phyloP scores from a whole-genome alignment of 2,888 invertebrate species.

The Zeuzera pyrina region DNA sequence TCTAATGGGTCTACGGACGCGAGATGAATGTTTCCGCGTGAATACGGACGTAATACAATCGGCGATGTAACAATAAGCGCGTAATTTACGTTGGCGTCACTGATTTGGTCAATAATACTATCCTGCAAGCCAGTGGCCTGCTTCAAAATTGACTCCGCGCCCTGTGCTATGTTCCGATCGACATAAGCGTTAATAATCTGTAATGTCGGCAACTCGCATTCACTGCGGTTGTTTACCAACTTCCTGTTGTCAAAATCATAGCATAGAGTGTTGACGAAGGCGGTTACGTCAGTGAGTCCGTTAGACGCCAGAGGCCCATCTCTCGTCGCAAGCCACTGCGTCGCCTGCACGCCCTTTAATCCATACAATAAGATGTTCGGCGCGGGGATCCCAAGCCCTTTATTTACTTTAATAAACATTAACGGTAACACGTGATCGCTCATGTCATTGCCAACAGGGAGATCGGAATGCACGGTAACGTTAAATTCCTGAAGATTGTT shows the following conservation, averaged over 20 bases:
- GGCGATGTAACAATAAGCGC: constrained; percentile 29
- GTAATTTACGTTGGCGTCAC: constrained; percentile 21
- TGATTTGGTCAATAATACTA: constrained; percentile 25
- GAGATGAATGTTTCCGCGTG: constrained; percentile 34
- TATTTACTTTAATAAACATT: constrained; percentile 26
- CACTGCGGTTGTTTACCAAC: constrained; percentile 21
- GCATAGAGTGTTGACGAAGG: constrained; percentile 36
- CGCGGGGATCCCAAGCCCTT: constrained; percentile 5
- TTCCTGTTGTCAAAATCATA: constrained; percentile 25
- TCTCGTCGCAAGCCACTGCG: constrained; percentile 18
- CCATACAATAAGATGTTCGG: constrained; percentile 11
- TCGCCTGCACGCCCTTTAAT: constrained; percentile 10
- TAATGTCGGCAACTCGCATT: constrained; percentile 34
- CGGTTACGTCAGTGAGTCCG: constrained; percentile 33
- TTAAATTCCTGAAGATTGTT: constrained; percentile 27
- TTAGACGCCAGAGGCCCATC: constrained; percentile 35
- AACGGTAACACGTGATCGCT: constrained; percentile 36
- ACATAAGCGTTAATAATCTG: constrained; percentile 35
- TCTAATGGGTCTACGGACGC: constrained; percentile 26
- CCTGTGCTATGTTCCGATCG: constrained; percentile 19
- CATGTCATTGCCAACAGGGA: constrained; percentile 41
- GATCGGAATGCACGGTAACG: constrained; percentile 27
- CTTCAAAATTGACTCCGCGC: constrained; percentile 17
- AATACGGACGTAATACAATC: constrained; percentile 30
- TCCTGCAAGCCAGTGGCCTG: constrained; percentile 17